Percentiles rank a stretch among this genome's conserved stretches.
Conservation (phyloP, 2,113 vertebrate genomes). For the Morone saxatilis region DNA sequence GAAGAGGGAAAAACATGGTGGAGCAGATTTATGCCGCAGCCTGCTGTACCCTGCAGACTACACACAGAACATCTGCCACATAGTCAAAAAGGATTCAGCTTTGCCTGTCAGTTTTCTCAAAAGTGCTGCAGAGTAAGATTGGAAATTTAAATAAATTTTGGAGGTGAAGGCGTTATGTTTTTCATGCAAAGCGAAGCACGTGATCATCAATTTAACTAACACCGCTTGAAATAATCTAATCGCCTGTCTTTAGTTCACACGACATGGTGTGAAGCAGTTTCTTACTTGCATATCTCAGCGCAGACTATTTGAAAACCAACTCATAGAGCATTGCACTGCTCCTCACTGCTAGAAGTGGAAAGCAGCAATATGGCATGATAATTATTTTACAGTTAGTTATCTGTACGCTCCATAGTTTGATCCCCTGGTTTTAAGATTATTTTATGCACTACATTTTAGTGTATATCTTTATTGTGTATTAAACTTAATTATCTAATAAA, state of each 20-base stretch:
- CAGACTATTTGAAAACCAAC: not conserved
- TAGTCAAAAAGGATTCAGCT: slow-evolving; percentile 56
- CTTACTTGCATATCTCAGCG: not conserved
- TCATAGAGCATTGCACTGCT: not conserved
- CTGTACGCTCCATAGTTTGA: too few species aligned
- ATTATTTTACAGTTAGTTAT: not conserved
- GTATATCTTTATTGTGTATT: too few species aligned
- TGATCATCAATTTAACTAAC: slow-evolving; percentile 8
- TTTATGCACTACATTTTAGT: not conserved
- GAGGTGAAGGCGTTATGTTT: not conserved
- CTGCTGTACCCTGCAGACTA: slow-evolving; percentile 69
- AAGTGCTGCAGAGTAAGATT: slow-evolving; percentile 46
- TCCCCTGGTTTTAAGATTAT: too few species aligned
- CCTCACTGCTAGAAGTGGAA: not conserved
- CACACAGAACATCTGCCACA: slow-evolving; percentile 71
- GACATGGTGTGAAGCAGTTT: not conserved
- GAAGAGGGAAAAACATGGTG: slow-evolving; percentile 17
- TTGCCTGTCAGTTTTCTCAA: slow-evolving; percentile 44
- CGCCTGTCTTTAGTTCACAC: not conserved
- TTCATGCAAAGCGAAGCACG: slow-evolving; percentile 3
- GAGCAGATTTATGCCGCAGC: slow-evolving; percentile 70
- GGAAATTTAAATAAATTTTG: slow-evolving; percentile 4
- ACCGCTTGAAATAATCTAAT: slow-evolving; percentile 1
- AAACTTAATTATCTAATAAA: too few species aligned
- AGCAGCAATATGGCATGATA: too few species aligned